Conservation (phyloP, 2,797 vertebrate species). For the Perodicticus potto region DNA sequence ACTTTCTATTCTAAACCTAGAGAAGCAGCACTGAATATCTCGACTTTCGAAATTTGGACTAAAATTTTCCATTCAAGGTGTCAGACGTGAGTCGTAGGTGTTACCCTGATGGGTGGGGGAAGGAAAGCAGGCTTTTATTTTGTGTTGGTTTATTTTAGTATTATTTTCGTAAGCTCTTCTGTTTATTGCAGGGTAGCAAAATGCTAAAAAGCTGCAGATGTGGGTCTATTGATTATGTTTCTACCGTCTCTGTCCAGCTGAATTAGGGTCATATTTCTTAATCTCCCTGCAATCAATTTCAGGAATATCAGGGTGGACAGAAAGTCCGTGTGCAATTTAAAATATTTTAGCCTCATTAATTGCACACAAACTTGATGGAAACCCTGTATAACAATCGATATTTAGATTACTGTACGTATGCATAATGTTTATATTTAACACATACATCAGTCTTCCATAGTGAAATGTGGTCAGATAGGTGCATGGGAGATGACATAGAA, state of each 20-base stretch:
- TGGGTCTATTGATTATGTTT: background rate
- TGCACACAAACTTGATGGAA: no score
- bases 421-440: background rate
- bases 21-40: slow-evolving; percentile 75
- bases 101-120: background rate
- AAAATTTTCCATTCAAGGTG: slow-evolving; percentile 75
- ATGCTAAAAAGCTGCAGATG: background rate
- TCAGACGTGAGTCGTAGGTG: slow-evolving; percentile 57
- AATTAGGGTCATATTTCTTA: background rate
- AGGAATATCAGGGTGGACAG: background rate
- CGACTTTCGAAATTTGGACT: slow-evolving; percentile 57
- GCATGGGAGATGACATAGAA: background rate
- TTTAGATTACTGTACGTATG: background rate
- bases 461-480: background rate
- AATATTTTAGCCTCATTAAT: no score
- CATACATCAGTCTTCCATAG: background rate
- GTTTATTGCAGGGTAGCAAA: background rate
- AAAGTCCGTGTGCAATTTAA: no score
- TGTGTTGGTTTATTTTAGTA: background rate
- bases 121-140: background rate
- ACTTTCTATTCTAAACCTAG: slow-evolving; percentile 75
- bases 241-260: background rate
- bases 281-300: background rate
- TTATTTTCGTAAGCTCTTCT: slow-evolving; percentile 43
- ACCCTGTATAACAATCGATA: background rate